Conservation (phyloP, 2,888 invertebrate genomes). For the Ormyrus thymus region DNA sequence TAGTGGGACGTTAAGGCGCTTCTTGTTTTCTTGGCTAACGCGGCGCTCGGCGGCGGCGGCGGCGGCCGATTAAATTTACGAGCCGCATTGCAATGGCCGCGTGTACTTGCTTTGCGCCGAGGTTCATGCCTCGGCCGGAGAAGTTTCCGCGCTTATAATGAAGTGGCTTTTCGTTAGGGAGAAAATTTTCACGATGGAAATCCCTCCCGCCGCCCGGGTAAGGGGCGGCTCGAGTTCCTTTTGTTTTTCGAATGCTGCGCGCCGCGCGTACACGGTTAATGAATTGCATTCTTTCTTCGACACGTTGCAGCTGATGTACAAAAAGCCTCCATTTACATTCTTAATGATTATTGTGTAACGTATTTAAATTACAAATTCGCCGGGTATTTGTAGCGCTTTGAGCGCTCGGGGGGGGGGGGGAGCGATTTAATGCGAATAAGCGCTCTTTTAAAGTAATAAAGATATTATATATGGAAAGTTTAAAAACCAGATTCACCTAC, state of each 20-base stretch:
- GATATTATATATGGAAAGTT: no score
- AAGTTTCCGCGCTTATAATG: background rate
- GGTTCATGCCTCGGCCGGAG: background rate
- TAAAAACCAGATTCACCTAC: no score
- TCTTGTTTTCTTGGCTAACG: conserved; percentile 24
- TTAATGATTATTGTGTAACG: no score
- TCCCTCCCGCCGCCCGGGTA: no score
- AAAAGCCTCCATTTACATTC: no score
- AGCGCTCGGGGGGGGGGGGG: no score
- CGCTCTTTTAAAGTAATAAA: no score
- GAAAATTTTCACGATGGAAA: background rate
- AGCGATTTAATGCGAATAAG: no score
- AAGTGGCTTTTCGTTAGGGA: conserved; percentile 9
- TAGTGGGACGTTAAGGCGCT: conserved; percentile 9
- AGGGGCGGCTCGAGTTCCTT: background rate
- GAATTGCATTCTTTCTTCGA: no score
- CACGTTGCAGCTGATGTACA: no score
- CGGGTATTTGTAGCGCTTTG: no score
- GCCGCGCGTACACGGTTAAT: background rate
- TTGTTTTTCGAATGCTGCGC: background rate
- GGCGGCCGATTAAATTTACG: conserved; percentile 42
- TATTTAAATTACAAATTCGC: no score
- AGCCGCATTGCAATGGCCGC: background rate
- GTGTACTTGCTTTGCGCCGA: background rate
- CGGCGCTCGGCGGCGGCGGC: background rate